These are phyloP conservation scores for Drosophila multiciliata DNA, from an alignment of 2,888 invertebrate species.

Conservation along the genomic window DNA sequence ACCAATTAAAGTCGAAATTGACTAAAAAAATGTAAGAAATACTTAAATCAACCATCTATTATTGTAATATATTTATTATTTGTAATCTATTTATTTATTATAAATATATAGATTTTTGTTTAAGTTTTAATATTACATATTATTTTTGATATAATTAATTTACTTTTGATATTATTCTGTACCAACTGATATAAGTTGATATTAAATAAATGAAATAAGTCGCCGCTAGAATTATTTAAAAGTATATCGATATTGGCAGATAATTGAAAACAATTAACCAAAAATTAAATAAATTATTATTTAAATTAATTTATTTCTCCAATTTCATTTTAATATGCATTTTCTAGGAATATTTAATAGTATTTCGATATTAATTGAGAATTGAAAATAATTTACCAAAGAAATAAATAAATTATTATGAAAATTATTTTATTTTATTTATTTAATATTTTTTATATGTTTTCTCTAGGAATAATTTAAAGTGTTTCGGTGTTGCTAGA, in stretches of 20 bases:
- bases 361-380: no score
- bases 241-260: no score
- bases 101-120: background rate
- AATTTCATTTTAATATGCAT: background rate
- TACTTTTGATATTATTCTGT: background rate
- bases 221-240: no score
- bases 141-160: background rate
- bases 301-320: no score
- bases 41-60: background rate
- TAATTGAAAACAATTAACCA: no score
- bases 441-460: background rate
- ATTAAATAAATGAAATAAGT: background rate
- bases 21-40: rapidly evolving
- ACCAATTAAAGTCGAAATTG: background rate
- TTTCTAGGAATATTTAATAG: no score
- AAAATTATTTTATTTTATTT: no score
- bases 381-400: no score
- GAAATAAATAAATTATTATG: no score
- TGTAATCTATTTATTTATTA: background rate
- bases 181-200: background rate
- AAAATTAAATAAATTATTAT: no score
- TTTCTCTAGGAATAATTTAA: background rate
- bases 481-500: no score
- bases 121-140: background rate
- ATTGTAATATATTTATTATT: no score